phyloP scores from a whole-genome alignment of 2,113 vertebrate species.

The Pterocles burchelli region DNA sequence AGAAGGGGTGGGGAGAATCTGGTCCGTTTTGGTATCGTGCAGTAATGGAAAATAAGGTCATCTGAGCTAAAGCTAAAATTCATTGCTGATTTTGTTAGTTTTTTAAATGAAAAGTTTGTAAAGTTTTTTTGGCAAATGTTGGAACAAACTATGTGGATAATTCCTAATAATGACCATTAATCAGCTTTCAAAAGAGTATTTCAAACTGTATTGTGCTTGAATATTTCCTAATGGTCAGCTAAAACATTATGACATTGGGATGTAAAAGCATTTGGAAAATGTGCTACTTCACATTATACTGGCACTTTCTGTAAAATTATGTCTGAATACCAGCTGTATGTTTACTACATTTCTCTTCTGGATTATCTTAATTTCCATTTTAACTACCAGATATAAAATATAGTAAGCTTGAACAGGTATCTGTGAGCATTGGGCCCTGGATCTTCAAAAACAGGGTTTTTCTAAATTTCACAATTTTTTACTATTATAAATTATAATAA shows the following conservation, averaged over 20 bases:
- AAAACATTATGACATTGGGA: not conserved
- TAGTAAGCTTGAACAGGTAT: not conserved
- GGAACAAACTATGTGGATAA: not conserved
- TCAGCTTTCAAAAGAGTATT: not conserved
- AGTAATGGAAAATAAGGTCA: not conserved
- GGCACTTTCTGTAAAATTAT: not conserved
- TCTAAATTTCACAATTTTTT: not conserved
- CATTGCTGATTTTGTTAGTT: not conserved
- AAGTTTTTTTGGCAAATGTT: not conserved
- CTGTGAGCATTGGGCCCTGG: not conserved
- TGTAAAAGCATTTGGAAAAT: not conserved
- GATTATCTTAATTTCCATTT: not conserved
- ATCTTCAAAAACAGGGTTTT: not conserved
- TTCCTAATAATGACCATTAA: not conserved
- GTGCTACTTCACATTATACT: not conserved
- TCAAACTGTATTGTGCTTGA: not conserved
- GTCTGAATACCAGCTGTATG: not conserved
- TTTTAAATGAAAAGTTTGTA: not conserved
- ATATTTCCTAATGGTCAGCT: not conserved
- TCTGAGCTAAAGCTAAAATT: not conserved
- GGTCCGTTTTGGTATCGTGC: not conserved
- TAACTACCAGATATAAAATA: not conserved
- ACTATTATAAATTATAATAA: not conserved
- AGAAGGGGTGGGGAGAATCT: not conserved
- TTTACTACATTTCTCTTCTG: not conserved